These are phyloP conservation scores for Sclerurus mexicanus DNA, from an alignment of 2,113 vertebrate species.

Conservation along the genomic window DNA sequence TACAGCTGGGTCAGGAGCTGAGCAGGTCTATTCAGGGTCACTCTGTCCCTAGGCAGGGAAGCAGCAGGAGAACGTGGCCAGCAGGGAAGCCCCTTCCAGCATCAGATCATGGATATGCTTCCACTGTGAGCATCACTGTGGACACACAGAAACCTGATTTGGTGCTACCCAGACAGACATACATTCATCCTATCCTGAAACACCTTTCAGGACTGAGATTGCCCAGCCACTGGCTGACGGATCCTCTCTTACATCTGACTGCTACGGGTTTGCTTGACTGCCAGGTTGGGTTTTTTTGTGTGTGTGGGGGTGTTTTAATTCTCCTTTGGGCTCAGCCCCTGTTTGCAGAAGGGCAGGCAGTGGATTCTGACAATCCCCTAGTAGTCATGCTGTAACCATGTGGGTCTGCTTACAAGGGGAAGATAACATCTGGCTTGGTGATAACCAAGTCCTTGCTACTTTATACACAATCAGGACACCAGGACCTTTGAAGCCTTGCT, in stretches of 20 bases:
- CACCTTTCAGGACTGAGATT: not conserved
- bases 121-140: not conserved
- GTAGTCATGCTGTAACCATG: not conserved
- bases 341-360: not conserved
- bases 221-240: not conserved
- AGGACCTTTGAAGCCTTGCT: not conserved
- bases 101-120: not conserved
- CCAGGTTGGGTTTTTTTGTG: not conserved
- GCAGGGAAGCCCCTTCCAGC: not conserved
- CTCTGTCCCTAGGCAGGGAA: not conserved
- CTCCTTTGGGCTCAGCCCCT: not conserved
- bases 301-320: not conserved
- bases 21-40: not conserved
- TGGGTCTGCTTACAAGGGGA: not conserved
- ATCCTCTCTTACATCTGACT: fast-evolving
- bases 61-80: fast-evolving
- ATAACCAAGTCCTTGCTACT: not conserved
- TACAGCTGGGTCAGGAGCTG: not conserved
- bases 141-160: not conserved
- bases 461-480: not conserved
- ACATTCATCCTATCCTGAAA: not conserved
- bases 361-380: not conserved
- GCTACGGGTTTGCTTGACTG: not conserved
- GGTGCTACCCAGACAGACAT: not conserved
- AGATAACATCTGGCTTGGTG: not conserved